Conservation (phyloP, 1,140 invertebrate genomes). For the Monochamus saltuarius region DNA sequence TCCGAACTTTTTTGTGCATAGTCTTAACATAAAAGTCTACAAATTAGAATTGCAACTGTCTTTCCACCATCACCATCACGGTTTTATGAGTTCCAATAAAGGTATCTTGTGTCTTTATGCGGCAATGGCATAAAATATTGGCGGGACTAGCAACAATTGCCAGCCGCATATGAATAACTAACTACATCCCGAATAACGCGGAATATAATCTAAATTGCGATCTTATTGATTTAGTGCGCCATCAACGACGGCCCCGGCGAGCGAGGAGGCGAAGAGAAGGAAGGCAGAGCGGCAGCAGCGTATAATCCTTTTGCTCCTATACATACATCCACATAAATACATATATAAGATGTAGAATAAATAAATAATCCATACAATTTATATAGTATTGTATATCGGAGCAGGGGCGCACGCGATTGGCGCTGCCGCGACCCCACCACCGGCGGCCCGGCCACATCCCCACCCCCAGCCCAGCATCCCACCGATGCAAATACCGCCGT, state of each 20-base stretch:
- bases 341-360: slow-evolving; percentile 54
- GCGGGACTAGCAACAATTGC: slow-evolving; percentile 7
- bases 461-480: slow-evolving; percentile 44
- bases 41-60: no score
- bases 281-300: slow-evolving; percentile 32
- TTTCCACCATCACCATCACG: no score
- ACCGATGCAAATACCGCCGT: slow-evolving; percentile 46
- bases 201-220: slow-evolving; percentile 33
- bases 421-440: slow-evolving; percentile 40
- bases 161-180: slow-evolving; percentile 8
- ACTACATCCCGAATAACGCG: slow-evolving; percentile 6
- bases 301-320: slow-evolving; percentile 49
- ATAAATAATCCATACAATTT: slow-evolving; percentile 56
- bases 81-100: no score
- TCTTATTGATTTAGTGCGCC: slow-evolving; percentile 41
- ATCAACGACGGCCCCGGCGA: slow-evolving; percentile 34
- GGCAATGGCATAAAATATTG: background rate
- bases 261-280: slow-evolving; percentile 25
- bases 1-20: no score
- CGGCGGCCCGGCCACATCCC: slow-evolving; percentile 39
- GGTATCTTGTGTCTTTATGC: background rate
- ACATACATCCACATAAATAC: slow-evolving; percentile 53
- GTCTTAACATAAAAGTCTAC: no score
- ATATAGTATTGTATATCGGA: slow-evolving; percentile 54
- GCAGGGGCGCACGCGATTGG: slow-evolving; percentile 40